A percentile compares a stretch with the other conserved stretches of the same genome.
Evolutionary conservation across 2,888 invertebrate species (phyloP).

Genomic region (Phortica okadai): DNA sequence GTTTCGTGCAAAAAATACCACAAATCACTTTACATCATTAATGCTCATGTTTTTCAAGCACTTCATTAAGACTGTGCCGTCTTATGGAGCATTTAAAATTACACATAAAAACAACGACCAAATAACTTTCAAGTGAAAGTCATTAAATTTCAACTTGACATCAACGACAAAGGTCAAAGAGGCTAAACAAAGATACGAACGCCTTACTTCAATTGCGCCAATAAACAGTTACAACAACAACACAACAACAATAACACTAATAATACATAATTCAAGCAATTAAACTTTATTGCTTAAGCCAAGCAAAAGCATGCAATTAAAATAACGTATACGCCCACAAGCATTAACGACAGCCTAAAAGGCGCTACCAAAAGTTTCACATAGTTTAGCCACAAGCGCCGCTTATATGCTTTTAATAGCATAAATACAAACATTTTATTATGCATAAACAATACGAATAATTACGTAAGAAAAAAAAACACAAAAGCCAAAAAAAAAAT

Average conservation of each 20-base stretch:
- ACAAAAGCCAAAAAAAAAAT: not conserved
- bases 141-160: slow-evolving; percentile 10
- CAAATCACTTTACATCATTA: too few relatives aligned
- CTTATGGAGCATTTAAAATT: not conserved
- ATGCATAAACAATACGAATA: not conserved
- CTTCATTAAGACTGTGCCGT: not conserved
- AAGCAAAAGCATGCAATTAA: not conserved
- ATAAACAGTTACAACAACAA: not conserved
- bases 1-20: too few relatives aligned
- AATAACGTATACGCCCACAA: slow-evolving; percentile 10
- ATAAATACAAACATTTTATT: not conserved
- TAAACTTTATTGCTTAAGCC: slow-evolving; percentile 14
- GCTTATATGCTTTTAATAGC: slow-evolving; percentile 13
- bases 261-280: slow-evolving; percentile 17
- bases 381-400: not conserved
- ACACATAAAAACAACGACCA: not conserved
- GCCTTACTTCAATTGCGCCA: not conserved
- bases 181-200: not conserved
- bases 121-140: not conserved
- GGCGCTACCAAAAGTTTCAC: slow-evolving; percentile 9
- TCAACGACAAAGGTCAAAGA: not conserved
- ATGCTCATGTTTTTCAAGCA: too few relatives aligned
- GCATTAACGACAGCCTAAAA: not conserved
- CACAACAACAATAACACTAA: not conserved
- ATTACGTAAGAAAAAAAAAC: not conserved